Evolutionary conservation across 2,888 invertebrate species (phyloP).

Genomic region (Andricus quercusramuli): DNA sequence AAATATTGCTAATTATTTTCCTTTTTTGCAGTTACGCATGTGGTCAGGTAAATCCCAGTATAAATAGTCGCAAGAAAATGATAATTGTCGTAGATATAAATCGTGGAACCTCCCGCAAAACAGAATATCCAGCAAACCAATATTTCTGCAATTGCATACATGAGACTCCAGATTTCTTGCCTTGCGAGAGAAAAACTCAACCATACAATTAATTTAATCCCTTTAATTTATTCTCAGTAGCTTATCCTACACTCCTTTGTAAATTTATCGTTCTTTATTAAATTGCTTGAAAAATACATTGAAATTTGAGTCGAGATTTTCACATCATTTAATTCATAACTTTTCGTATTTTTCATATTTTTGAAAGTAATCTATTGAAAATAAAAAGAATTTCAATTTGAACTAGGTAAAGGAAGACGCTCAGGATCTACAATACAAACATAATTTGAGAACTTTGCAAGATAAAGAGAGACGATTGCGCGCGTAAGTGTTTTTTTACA

Average conservation of each 20-base stretch:
- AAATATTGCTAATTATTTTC: neutral
- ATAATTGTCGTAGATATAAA: constrained; percentile 63
- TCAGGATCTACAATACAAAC: constrained; percentile 56
- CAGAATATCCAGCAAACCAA: constrained; percentile 47
- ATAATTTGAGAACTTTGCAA: constrained; percentile 59
- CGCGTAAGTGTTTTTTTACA: constrained; percentile 59
- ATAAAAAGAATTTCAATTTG: constrained; percentile 42
- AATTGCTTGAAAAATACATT: constrained; percentile 9
- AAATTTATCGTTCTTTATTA: constrained; percentile 50
- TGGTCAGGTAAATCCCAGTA: constrained; percentile 70
- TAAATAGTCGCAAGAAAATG: constrained; percentile 60
- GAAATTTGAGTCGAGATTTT: neutral
- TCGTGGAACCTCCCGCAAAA: constrained; percentile 47
- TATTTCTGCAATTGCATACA: neutral
- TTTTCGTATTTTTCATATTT: neutral
- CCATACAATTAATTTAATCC: constrained; percentile 5
- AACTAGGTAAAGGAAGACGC: constrained; percentile 63
- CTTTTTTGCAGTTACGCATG: constrained; percentile 68
- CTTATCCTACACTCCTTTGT: constrained; percentile 50
- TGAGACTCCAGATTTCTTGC: constrained; percentile 13
- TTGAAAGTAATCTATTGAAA: neutral
- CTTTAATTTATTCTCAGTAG: constrained; percentile 1
- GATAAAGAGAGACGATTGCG: constrained; percentile 62
- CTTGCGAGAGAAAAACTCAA: neutral
- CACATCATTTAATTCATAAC: neutral